Evolutionary conservation across 2,888 invertebrate species (phyloP).

Genomic region (Drosophila macrospina): DNA sequence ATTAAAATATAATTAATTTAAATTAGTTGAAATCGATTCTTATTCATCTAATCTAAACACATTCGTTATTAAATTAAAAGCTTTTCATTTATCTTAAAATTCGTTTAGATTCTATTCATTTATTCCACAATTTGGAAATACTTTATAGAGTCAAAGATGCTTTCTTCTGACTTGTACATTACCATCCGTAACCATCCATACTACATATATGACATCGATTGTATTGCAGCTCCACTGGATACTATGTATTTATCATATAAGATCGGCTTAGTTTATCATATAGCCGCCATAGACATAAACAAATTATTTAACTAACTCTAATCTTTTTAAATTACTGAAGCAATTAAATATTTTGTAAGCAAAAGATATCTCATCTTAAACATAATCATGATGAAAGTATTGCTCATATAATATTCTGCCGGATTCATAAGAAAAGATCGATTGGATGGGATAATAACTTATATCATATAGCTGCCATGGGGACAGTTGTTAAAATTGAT

Average conservation of each 20-base stretch:
- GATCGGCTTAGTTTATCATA: constrained; percentile 1
- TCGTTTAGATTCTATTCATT: background rate
- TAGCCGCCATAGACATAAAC: constrained; percentile 14
- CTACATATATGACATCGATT: background rate
- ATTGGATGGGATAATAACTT: background rate
- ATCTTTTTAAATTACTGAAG: constrained; percentile 6
- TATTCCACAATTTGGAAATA: background rate
- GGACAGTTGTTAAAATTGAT: constrained; percentile 4
- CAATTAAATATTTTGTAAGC: background rate
- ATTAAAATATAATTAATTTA: too few relatives aligned
- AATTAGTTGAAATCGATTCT: background rate
- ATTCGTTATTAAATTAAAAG: too few relatives aligned
- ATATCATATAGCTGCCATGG: constrained; percentile 10
- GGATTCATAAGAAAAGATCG: background rate
- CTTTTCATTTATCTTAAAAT: too few relatives aligned
- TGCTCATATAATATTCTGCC: background rate
- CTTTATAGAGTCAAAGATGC: background rate
- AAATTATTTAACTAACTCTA: constrained; percentile 1
- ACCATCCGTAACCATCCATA: constrained; percentile 13
- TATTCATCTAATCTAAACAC: too few relatives aligned
- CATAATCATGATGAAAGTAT: background rate
- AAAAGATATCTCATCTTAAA: background rate
- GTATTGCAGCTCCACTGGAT: constrained; percentile 3
- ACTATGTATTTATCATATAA: constrained; percentile 7
- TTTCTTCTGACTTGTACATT: background rate